phyloP scores from a whole-genome alignment of 2,113 vertebrate species.

The Dasyornis broadbenti region DNA sequence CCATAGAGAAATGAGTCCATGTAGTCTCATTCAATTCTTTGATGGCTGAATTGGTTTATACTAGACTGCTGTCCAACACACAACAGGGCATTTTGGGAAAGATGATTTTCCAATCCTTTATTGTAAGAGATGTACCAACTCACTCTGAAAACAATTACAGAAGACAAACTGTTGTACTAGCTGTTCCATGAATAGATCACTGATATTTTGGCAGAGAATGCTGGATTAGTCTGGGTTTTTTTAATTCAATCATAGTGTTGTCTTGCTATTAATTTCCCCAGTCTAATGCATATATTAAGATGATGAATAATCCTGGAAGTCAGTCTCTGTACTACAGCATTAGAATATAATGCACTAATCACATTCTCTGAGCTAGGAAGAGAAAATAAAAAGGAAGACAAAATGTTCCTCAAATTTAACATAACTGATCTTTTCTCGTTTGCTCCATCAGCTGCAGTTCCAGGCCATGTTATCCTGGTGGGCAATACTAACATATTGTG shows the following conservation, averaged over 20 bases:
- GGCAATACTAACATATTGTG: neutral
- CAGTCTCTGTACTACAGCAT: neutral
- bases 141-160: constrained; percentile 35
- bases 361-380: neutral
- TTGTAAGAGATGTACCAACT: neutral
- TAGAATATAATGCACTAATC: neutral
- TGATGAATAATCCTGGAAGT: constrained; percentile 1
- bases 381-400: neutral
- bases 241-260: neutral
- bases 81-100: neutral
- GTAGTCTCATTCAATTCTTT: neutral
- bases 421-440: neutral
- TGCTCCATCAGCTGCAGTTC: neutral
- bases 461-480: neutral
- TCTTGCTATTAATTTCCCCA: constrained; percentile 30
- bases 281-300: constrained; percentile 19
- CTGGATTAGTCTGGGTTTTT: neutral
- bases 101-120: neutral
- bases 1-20: neutral
- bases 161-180: constrained; percentile 43
- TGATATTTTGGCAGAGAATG: neutral
- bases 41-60: neutral
- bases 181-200: constrained; percentile 10
- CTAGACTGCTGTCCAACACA: neutral
- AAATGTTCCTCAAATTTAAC: neutral